phyloP scores from a whole-genome alignment of 2,888 invertebrate genomes.

The Amphimallon solstitiale region DNA sequence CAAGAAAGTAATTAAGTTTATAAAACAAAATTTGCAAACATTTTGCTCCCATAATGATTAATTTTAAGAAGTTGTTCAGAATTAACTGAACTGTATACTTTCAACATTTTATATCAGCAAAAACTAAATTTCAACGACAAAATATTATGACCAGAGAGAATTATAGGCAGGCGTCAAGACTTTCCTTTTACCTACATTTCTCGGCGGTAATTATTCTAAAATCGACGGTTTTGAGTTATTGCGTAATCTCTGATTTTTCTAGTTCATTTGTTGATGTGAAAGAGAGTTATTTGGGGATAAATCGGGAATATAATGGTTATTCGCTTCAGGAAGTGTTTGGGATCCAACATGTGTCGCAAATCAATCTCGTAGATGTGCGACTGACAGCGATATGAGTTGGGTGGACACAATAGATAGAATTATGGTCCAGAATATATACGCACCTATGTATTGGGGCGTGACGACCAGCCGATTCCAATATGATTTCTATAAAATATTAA shows the following conservation, averaged over 20 bases:
- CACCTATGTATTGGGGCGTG: conserved; percentile 19
- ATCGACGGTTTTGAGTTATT: not conserved
- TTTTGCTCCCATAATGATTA: too few relatives aligned
- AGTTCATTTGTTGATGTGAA: conserved; percentile 3
- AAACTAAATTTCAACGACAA: too few relatives aligned
- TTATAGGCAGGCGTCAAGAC: not conserved
- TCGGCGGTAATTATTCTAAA: too few relatives aligned
- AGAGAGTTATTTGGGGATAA: not conserved
- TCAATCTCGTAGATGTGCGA: conserved; percentile 54
- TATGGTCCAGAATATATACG: conserved; percentile 40
- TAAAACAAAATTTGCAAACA: too few relatives aligned
- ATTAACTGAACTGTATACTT: too few relatives aligned
- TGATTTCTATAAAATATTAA: not conserved
- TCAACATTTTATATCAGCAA: too few relatives aligned
- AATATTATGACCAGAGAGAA: too few relatives aligned
- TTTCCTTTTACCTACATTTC: not conserved
- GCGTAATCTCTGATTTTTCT: not conserved
- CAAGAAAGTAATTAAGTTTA: too few relatives aligned
- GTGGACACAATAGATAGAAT: conserved; percentile 51
- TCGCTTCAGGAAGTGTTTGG: conserved; percentile 46
- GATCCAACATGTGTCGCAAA: conserved; percentile 53
- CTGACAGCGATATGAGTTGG: conserved; percentile 52
- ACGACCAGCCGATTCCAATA: not conserved
- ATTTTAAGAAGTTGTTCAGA: too few relatives aligned
- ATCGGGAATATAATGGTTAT: conserved; percentile 23